A percentile compares a stretch with the other conserved stretches of the same genome.
phyloP scores from a whole-genome alignment of 1,140 invertebrate species.

The Pinna nobilis region DNA sequence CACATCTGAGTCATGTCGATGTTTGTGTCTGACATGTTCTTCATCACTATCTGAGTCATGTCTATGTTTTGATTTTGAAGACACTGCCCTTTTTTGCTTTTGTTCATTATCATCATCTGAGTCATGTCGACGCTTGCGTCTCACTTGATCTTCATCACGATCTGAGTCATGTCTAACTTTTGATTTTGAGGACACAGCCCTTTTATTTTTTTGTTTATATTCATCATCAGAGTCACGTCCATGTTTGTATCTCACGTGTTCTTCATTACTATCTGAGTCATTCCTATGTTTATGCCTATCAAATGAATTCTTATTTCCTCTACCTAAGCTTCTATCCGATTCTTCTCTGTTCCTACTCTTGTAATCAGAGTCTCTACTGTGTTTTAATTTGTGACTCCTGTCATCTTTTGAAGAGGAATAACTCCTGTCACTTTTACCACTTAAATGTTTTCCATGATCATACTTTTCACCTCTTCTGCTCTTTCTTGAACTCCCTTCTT shows the following conservation, averaged over 20 bases:
- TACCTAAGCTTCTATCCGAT: background rate
- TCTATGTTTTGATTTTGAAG: no score
- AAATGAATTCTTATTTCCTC: slow-evolving; percentile 1
- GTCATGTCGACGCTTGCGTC: no score
- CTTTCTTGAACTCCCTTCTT: background rate
- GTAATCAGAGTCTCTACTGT: background rate
- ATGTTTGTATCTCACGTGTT: background rate
- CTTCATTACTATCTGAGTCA: background rate
- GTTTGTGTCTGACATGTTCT: background rate
- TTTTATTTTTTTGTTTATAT: slow-evolving; percentile 1
- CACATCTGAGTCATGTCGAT: background rate
- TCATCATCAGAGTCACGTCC: background rate
- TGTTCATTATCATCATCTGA: no score
- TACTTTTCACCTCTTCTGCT: no score
- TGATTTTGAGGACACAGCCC: no score
- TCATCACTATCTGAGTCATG: background rate
- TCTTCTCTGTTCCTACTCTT: slow-evolving; percentile 1
- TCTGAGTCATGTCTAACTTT: no score
- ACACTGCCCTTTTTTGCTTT: no score
- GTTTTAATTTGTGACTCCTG: background rate
- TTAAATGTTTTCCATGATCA: background rate
- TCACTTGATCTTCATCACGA: no score
- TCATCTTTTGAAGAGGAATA: background rate
- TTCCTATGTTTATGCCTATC: background rate
- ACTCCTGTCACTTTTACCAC: slow-evolving; percentile 1